Base-by-base conservation (phyloP, 1,140 invertebrate genomes). In the Solenopsis invicta region DNA sequence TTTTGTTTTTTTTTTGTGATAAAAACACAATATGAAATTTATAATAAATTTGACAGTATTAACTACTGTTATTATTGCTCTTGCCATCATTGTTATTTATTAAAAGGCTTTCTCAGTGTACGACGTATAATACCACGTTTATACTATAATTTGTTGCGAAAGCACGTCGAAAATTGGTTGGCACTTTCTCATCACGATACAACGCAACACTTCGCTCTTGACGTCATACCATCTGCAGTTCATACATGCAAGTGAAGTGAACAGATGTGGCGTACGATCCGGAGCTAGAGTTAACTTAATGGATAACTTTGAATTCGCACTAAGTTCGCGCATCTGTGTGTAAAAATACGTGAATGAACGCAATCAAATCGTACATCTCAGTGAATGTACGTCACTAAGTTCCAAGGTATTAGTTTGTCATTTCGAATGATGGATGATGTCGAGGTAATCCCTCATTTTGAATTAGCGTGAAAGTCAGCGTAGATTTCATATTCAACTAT, bases 281-380 rank as follows among this genome's bases (percentile, higher is more conserved):
- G 50, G 21, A 10, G 37, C 34, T 52, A 3, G 18, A 1, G 10
- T 50, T 50, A 75, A 48, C 45, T 61, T 74, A 74, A 61, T 50
- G 56, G 18, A 41, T 18, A 84, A 84, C 41, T 84, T 84, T 13
- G n/a, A 74, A 84, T 61, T 84, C n/a, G 45, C 13, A 50, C 69
- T 61, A 61, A 74, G 56, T 84, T 75, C 1, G 21, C n/a, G 24
- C 41, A n/a, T 50, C 24, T 62, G 52, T 48, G 24, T 34, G 52
- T 54, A 75, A 84, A 84, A 84, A 75, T 61, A 84, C 9, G 54
- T 61, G 80, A 84, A 74, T 84, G 29, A 74, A 74, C 52, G 80
- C 80, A 84, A 75, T 84, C 80, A 84, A 74, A 84, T 61, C 54
- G 54, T 74, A 50, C 54, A 72, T 61, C 54, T 59, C 45, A n/a